Base-by-base conservation (phyloP, 2,113 vertebrate genomes). In the Saccopteryx leptura region DNA sequence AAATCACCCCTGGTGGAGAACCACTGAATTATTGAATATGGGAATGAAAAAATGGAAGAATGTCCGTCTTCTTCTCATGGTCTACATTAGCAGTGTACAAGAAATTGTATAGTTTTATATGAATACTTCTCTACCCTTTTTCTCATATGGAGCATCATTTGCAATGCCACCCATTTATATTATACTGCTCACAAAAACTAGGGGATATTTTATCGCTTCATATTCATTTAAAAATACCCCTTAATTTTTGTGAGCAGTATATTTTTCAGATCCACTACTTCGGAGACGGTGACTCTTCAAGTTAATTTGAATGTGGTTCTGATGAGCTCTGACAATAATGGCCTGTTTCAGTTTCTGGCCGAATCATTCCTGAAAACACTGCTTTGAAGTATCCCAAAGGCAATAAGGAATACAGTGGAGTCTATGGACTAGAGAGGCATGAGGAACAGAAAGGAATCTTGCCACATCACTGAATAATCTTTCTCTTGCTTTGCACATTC, bases 401-500 rank as follows among this genome's bases (percentile, higher is more conserved):
- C 9, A 81, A 61, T 87, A 93, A 50, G 54, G 14, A 88, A 78
- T 13, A 80, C 21, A 83, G 24, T 65, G 9, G 7, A 81, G 17
- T 91, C 48, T 56, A 24, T 15, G 14, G 9, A 95, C n/a, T 68
- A 91, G 39, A 91, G 9, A 82, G 46, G 46, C 33, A 75, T n/a
- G 65, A 28, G 13, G 8, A 81, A 91, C 4, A 61, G n/a, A 79
- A 80, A 71, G 7, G 50, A 61, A 83, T 91, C 71, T 78, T 93
- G 60, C 46, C 18, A 66, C 46, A 24, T 68, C 19, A 66, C 58
- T 69, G 33, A 87, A 86, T 65, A 14, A 76, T 48, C 21, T 68
- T 90, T 69, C 93, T 83, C 81, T 90, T 65, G 39, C n/a, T 88
- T 58, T 91, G 33, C 56, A 69, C 33, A 91, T 58, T 91, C 11